Conservation (phyloP, 2,113 vertebrate genomes). For the Chrysemys picta region DNA sequence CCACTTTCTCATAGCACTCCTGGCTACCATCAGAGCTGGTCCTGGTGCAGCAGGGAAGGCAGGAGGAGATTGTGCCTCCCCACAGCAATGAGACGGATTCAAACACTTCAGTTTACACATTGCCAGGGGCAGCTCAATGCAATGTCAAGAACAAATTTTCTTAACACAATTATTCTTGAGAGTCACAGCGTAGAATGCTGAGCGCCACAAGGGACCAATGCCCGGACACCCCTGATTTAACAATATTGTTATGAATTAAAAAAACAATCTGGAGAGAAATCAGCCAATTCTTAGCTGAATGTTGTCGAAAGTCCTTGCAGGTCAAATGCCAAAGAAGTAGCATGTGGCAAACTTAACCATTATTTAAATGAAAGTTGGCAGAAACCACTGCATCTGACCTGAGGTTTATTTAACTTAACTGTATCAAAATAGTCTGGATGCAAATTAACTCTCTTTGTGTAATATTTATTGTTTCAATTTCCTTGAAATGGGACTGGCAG, state of each 20-base stretch:
- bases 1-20: neutral
- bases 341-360: neutral
- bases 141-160: no score
- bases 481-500: slow-evolving; percentile 22
- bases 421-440: slow-evolving; percentile 30
- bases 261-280: slow-evolving; percentile 14
- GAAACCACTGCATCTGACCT: neutral
- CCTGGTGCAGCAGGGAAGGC: neutral
- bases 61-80: neutral
- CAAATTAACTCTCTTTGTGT: neutral
- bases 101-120: neutral
- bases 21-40: neutral
- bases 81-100: neutral
- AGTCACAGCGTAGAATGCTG: no score
- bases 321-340: slow-evolving; percentile 2
- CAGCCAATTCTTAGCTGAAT: neutral
- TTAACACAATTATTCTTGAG: no score
- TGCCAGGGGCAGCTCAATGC: neutral
- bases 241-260: slow-evolving; percentile 2
- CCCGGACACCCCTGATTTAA: neutral
- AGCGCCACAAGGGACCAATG: neutral
- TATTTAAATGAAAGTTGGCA: slow-evolving; percentile 15
- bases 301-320: slow-evolving; percentile 11
- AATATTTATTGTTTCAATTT: slow-evolving; percentile 22
- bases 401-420: slow-evolving; percentile 14